Base-by-base conservation (phyloP, 2,113 vertebrate genomes). In the Poeciliopsis occidentalis region DNA sequence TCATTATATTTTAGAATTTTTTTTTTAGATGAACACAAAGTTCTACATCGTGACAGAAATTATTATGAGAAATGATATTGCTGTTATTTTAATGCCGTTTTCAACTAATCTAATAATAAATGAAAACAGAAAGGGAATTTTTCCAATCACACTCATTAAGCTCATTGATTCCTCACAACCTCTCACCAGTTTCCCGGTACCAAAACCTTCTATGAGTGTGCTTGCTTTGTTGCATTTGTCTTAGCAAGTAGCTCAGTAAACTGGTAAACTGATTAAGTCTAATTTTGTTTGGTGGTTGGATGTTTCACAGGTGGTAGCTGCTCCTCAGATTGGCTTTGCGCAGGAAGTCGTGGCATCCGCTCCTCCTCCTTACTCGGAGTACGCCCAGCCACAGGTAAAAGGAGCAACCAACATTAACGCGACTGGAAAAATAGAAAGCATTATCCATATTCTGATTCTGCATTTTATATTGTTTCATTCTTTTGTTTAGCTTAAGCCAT, bases 291-390 rank as follows among this genome's bases (percentile, higher is more conserved):
- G 76, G 22, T 6, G 19, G 17, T 62, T 69, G 60, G 30, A 54
- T 66, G 11, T 73, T 60, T 22, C 24, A 86, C 30, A 95, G 94
- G 76, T 93, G 64, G 85, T 92, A 4, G 60, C 84, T 17, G 3
- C 87, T 24, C 87, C 91, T 85, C 92, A 94, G 71, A 31, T 92
- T 2, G 85, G 88, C 60, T 93, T 92, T 81, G 81, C 81, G 8
- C 90, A 91, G 76, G 92, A 93, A 62, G 88, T 86, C 6, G 78
- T 90, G 34, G 91, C 93, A 4, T 93, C 94, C 8, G 93, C 94
- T 84, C 93, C 94, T 67, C 94, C 94, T 0, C 91, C 93, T 1
- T 93, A 94, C 78, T 87, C 92, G 3, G 94, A 95, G 88, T 92
- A 92, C 44, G 89, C 89, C 39, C 83, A 92, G 0, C 84, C 88